phyloP scores from a whole-genome alignment of 2,113 vertebrate species.

The Dipodomys merriami region DNA sequence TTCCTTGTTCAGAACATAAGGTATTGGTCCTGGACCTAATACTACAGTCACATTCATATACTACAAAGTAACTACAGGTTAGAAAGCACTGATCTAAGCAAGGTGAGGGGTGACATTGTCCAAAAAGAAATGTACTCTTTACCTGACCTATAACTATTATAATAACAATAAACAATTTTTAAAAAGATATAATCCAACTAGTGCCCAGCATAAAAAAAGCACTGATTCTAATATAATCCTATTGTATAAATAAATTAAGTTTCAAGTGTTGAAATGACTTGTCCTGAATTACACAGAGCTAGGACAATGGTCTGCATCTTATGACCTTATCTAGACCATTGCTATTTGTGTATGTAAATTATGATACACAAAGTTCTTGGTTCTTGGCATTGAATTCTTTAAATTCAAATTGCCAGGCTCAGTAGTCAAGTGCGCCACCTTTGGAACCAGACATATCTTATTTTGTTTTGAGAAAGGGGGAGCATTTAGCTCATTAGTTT shows the following conservation, averaged over 20 bases:
- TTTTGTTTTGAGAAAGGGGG: background rate
- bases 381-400: conserved; percentile 13
- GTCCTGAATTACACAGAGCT: background rate
- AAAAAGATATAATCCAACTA: no score
- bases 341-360: background rate
- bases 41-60: conserved; percentile 7
- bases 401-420: conserved; percentile 5
- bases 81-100: background rate
- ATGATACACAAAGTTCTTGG: background rate
- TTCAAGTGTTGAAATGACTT: background rate
- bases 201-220: background rate
- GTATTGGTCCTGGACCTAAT: background rate
- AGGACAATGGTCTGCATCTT: background rate
- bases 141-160: no score
- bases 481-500: background rate
- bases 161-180: no score
- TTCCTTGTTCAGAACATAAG: conserved; percentile 40
- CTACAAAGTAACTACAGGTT: background rate
- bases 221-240: background rate
- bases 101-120: no score
- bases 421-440: background rate
- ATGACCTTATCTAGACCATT: background rate
- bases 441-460: background rate
- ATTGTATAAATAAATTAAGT: conserved; percentile 25
- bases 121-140: no score